phyloP scores from a whole-genome alignment of 2,888 invertebrate genomes.

The Drosophila neonasuta region DNA sequence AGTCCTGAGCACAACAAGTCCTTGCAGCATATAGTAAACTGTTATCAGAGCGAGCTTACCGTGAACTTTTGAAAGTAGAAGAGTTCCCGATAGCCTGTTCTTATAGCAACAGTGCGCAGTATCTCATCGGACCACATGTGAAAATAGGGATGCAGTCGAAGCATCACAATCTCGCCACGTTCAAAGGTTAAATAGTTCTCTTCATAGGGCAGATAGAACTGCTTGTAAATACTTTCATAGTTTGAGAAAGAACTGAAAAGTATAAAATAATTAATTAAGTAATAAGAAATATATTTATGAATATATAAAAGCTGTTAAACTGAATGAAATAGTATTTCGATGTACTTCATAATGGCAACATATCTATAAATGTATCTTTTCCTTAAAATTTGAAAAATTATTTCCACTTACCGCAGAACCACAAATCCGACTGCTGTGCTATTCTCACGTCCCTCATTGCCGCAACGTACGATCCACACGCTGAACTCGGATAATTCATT shows the following conservation, averaged over 20 bases:
- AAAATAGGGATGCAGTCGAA: slow-evolving; percentile 75
- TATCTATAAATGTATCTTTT: too few species aligned
- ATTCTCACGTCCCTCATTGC: slow-evolving; percentile 31
- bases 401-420: slow-evolving; percentile 61
- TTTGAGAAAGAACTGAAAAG: slow-evolving; percentile 39
- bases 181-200: slow-evolving; percentile 41
- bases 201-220: slow-evolving; percentile 49
- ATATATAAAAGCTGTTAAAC: too few species aligned
- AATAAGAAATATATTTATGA: neutral
- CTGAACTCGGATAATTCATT: slow-evolving; percentile 53
- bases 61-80: slow-evolving; percentile 54
- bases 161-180: slow-evolving; percentile 67
- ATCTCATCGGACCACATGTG: slow-evolving; percentile 68
- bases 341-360: too few species aligned
- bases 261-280: neutral
- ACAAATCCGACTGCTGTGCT: slow-evolving; percentile 71
- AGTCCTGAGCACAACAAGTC: slow-evolving; percentile 21
- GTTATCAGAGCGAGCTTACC: slow-evolving; percentile 29
- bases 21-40: neutral
- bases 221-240: slow-evolving; percentile 46
- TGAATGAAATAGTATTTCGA: too few species aligned
- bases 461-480: slow-evolving; percentile 68
- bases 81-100: slow-evolving; percentile 63
- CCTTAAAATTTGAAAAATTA: neutral
- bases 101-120: slow-evolving; percentile 65